Evolutionary conservation across 2,888 invertebrate species (phyloP).

Genomic region (Folsomia candida): DNA sequence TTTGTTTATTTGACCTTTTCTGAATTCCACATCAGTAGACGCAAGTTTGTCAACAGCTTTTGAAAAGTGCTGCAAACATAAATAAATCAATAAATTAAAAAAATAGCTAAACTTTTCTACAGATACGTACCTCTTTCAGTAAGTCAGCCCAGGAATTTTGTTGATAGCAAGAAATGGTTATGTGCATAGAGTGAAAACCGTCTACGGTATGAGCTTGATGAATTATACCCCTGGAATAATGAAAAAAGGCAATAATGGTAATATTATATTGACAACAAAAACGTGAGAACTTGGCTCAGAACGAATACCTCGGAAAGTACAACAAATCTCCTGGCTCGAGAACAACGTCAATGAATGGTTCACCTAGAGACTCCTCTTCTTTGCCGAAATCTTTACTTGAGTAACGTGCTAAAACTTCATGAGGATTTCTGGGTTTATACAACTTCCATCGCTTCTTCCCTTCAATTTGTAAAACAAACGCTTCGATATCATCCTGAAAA

Average conservation of each 20-base stretch:
- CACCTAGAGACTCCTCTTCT: conserved; percentile 65
- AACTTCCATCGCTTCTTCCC: conserved; percentile 92
- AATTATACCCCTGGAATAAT: conserved; percentile 65
- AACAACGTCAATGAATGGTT: conserved; percentile 74
- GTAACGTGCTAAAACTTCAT: conserved; percentile 72
- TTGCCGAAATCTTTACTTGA: conserved; percentile 77
- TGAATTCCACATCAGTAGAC: conserved; percentile 66
- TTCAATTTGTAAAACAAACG: conserved; percentile 93
- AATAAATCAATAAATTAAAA: conserved; percentile 1
- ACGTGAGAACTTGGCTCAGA: conserved; percentile 23
- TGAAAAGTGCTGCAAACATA: conserved; percentile 63
- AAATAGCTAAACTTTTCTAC: not conserved
- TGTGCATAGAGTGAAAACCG: conserved; percentile 83
- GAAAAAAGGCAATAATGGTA: not conserved
- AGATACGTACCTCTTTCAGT: conserved; percentile 65
- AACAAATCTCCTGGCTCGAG: conserved; percentile 84
- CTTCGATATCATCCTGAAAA: conserved; percentile 98
- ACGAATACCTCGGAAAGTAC: conserved; percentile 73
- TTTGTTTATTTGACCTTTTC: no score
- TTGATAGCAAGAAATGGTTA: conserved; percentile 90
- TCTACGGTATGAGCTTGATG: conserved; percentile 79
- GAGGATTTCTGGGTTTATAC: conserved; percentile 70
- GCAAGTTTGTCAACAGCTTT: conserved; percentile 72
- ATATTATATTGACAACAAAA: not conserved
- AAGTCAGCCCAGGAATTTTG: conserved; percentile 86